phyloP scores from a whole-genome alignment of 2,888 invertebrate species.

The Phorcus lineatus region DNA sequence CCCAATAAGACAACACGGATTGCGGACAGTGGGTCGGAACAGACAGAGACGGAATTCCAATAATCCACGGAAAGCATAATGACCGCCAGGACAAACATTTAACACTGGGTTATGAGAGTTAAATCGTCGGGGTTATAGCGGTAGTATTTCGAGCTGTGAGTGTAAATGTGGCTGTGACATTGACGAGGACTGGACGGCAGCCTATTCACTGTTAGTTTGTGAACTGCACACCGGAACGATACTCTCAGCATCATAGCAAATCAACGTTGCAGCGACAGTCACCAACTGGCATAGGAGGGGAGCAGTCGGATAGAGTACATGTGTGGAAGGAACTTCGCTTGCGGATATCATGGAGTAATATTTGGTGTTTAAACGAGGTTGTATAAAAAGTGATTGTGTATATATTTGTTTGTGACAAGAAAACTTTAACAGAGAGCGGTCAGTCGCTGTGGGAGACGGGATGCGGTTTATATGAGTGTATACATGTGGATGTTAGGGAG shows the following conservation, averaged over 20 bases:
- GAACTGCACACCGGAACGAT: constrained; percentile 4
- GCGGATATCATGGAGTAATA: not conserved
- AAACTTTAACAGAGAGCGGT: not conserved
- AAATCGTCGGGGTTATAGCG: not conserved
- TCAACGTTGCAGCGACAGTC: not conserved
- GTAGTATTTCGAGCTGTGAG: constrained; percentile 7
- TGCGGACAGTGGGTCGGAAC: not conserved
- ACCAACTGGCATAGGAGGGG: not conserved
- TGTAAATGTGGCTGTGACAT: not conserved
- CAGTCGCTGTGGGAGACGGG: not conserved
- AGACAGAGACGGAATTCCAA: not conserved
- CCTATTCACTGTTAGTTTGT: too few relatives aligned
- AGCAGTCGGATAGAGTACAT: too few relatives aligned
- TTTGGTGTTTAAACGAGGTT: not conserved
- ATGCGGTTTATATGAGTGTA: not conserved
- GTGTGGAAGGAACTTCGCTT: too few relatives aligned
- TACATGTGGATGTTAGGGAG: not conserved
- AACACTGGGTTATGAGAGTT: not conserved
- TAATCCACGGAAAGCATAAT: not conserved
- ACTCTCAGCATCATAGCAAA: not conserved
- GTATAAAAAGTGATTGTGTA: not conserved
- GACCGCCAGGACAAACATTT: not conserved
- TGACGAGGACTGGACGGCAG: too few relatives aligned
- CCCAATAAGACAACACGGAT: not conserved
- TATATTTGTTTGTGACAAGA: too few relatives aligned